phyloP scores from a whole-genome alignment of 2,888 invertebrate species.

The Chloromyia formosa region DNA sequence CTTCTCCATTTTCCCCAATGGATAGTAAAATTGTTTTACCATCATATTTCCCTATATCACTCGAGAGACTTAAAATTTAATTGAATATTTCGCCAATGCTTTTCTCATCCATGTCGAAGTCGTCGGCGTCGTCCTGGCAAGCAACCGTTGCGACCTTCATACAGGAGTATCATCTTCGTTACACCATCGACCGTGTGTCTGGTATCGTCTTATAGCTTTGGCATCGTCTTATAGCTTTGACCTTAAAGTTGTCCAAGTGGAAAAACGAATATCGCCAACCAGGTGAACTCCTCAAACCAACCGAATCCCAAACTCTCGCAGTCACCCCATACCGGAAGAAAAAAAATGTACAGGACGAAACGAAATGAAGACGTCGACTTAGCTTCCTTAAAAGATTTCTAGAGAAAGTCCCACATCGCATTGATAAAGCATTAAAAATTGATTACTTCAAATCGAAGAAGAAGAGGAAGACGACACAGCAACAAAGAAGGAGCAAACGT shows the following conservation, averaged over 20 bases:
- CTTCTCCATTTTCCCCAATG: no score
- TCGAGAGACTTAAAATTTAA: constrained; percentile 34
- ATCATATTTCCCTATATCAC: constrained; percentile 32
- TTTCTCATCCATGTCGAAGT: not conserved
- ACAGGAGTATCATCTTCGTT: no score
- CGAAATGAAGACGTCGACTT: constrained; percentile 29
- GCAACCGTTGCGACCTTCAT: no score
- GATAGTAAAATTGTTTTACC: constrained; percentile 29
- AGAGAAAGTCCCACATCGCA: constrained; percentile 36
- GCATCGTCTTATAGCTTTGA: not conserved
- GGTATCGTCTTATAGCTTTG: not conserved
- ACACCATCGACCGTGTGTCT: no score
- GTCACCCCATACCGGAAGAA: no score
- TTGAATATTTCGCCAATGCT: constrained; percentile 28
- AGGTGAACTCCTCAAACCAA: not conserved
- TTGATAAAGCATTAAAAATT: constrained; percentile 39
- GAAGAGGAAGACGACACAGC: not conserved
- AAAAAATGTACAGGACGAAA: constrained; percentile 3
- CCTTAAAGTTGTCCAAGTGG: not conserved
- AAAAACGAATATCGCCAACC: not conserved
- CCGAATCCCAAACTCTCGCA: no score
- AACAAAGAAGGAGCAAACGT: not conserved
- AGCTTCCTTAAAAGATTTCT: constrained; percentile 9
- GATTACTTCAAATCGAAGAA: constrained; percentile 28
- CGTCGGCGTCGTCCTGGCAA: no score